Evolutionary conservation across 2,113 vertebrate species (phyloP), one percentile per base, ranked within the genome.

Genomic region (Tenebrosternarchus preto): DNA sequence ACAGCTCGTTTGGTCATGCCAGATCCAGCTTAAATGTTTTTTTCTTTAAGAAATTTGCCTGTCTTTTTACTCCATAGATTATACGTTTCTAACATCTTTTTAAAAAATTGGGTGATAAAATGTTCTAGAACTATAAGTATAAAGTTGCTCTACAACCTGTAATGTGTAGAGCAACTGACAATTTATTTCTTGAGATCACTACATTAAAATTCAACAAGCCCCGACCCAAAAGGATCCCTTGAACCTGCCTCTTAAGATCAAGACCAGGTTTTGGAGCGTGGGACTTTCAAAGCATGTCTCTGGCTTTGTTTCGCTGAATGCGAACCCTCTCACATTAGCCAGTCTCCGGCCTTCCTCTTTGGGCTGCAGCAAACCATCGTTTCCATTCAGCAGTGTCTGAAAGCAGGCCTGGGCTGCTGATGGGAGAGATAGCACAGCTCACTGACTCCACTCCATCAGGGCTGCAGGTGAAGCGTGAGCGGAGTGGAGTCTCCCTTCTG

Each of bases 351-450:
- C 76, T 53, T 69, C 56, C 31, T 39, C 61, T 66, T 56, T 59
- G 20, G 22, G 66, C 63, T 69, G 63, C 72, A 77, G 61, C 61
- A n/a, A 76, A 73, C 77, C 82, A 80, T 83, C 73, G 56, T 84
- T 84, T 81, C 80, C 80, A 84, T 84, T 84, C 76, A 72, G 71
- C 36, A 22, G 36, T 24, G 70, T 4, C 27, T 85, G 83, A 85
- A 82, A 72, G 71, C 66, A 78, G 80, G 75, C 73, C 67, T 0
- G 33, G 77, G 46, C 83, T 69, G 46, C 83, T 77, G 83, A 85
- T 85, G 83, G 67, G 56, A 50, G 50, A 80, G 80, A 85, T 85
- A 85, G 83, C 78, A 80, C 80, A 82, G 83, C 77, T 85, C 83
- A 82, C 72, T 80, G 80, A 79, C 67, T 85, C 73, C 76, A 84